Conservation (phyloP, 30 jellyfish, hydroid and myxozoan genomes). For the Mastigias papua region DNA sequence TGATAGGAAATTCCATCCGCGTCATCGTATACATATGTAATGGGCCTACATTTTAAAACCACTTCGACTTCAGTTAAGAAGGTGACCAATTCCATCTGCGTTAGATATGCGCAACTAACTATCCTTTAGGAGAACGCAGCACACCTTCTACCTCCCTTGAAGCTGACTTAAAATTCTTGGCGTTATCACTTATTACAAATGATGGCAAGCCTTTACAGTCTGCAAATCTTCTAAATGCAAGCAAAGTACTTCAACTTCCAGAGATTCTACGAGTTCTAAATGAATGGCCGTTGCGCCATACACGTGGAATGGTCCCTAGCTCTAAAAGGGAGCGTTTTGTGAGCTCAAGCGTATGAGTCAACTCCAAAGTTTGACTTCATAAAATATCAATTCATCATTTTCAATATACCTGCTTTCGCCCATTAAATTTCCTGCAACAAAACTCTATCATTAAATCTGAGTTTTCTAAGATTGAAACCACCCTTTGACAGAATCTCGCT, state of each 20-base stretch:
- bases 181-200: conserved; percentile 27
- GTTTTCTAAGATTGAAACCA: no score
- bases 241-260: conserved; percentile 28
- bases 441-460: no score
- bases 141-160: conserved; percentile 23
- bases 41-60: conserved; percentile 19
- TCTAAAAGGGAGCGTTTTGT: no score
- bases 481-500: neutral
- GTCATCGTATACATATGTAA: conserved; percentile 25
- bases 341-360: no score
- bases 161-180: conserved; percentile 42
- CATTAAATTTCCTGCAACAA: no score
- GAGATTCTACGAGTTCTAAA: conserved; percentile 34
- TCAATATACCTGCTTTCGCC: no score
- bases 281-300: conserved; percentile 43
- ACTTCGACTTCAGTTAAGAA: conserved; percentile 22
- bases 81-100: conserved; percentile 18
- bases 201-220: conserved; percentile 34
- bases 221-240: conserved; percentile 19
- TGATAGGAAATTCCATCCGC: conserved; percentile 12
- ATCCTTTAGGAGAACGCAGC: conserved; percentile 11
- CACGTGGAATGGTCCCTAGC: no score
- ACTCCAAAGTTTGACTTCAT: no score
- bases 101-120: conserved; percentile 7
- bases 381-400: no score